Conservation (phyloP, 1,140 invertebrate species). For the Leguminivora glycinivorella region DNA sequence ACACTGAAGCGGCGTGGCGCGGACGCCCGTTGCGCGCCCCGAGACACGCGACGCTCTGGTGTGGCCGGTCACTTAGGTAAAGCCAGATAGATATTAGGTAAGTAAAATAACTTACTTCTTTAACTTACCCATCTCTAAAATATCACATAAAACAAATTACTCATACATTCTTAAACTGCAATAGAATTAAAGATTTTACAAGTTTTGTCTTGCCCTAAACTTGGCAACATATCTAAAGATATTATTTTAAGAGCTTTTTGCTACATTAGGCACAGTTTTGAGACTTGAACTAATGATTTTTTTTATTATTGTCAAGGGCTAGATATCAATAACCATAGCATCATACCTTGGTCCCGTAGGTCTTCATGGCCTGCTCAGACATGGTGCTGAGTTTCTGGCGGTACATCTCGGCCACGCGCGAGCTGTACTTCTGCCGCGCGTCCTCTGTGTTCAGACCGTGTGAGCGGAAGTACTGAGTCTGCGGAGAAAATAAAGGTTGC, state of each 20-base stretch:
- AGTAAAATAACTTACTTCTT: conserved; percentile 1
- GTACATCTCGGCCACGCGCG: conserved; percentile 95
- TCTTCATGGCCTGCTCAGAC: conserved; percentile 92
- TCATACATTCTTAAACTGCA: background rate
- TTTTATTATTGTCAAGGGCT: too few relatives aligned
- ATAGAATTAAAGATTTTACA: background rate
- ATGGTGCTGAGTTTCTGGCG: conserved; percentile 89
- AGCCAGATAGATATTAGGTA: background rate
- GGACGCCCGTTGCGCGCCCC: too few relatives aligned
- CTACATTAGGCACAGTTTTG: too few relatives aligned
- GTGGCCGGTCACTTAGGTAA: background rate
- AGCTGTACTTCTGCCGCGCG: conserved; percentile 98
- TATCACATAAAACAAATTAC: background rate
- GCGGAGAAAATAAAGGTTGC: conserved; percentile 48
- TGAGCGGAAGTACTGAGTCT: conserved; percentile 96
- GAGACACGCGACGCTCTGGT: too few relatives aligned
- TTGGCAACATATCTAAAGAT: too few relatives aligned
- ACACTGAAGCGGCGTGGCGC: too few relatives aligned
- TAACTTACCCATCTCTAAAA: conserved; percentile 14
- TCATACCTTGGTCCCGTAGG: conserved; percentile 93
- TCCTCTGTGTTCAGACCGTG: conserved; percentile 95
- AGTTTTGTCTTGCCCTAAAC: too few relatives aligned
- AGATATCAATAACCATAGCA: background rate
- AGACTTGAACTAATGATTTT: too few relatives aligned
- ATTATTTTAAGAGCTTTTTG: too few relatives aligned